Evolutionary conservation across 1,140 invertebrate genomes (phyloP).

Genomic region (Dinoponera quadriceps): DNA sequence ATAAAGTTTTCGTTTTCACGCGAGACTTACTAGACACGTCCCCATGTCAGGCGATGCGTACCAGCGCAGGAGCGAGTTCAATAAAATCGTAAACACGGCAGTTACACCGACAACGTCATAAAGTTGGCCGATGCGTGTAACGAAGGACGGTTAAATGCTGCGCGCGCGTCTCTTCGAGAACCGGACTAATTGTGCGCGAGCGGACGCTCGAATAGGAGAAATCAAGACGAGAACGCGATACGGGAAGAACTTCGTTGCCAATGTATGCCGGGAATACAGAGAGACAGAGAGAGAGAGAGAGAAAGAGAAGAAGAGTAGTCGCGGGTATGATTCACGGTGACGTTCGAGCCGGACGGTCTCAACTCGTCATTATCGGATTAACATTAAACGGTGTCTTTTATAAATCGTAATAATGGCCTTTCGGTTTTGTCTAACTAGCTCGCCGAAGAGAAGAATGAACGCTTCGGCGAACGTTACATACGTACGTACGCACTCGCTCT

Average conservation of each 20-base stretch:
- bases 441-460: conserved; percentile 12
- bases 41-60: neutral
- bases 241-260: conserved; percentile 4
- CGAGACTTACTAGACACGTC: conserved; percentile 19
- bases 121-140: conserved; percentile 55
- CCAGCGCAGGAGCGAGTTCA: conserved; percentile 51
- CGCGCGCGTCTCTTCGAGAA: conserved; percentile 36
- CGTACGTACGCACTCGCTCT: neutral
- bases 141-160: conserved; percentile 35
- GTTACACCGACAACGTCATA: conserved; percentile 73
- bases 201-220: neutral
- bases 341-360: neutral
- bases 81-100: conserved; percentile 75
- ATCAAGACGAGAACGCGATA: conserved; percentile 7
- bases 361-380: neutral
- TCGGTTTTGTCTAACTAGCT: neutral
- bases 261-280: conserved; percentile 14
- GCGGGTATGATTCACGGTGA: neutral
- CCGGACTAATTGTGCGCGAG: conserved; percentile 35
- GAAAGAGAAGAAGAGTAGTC: neutral
- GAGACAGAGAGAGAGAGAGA: neutral
- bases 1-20: conserved; percentile 39
- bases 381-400: neutral
- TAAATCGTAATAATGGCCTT: conserved; percentile 1
- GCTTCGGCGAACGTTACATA: neutral